phyloP scores from a whole-genome alignment of 2,113 vertebrate genomes.

The Chitala chitala region DNA sequence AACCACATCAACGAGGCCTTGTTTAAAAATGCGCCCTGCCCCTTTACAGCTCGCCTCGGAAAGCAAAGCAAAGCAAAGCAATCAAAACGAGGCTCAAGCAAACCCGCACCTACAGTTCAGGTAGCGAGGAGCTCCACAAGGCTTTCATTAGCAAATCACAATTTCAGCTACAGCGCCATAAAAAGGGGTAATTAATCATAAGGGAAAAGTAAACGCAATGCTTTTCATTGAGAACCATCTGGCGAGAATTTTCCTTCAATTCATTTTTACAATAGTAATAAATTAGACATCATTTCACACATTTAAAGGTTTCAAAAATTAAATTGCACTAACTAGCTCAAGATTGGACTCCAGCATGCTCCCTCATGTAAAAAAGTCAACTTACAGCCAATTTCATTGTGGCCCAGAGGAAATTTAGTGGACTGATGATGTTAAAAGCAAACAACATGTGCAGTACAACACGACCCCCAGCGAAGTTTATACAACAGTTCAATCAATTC shows the following conservation, averaged over 20 bases:
- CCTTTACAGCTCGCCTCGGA: constrained; percentile 46
- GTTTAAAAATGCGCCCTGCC: constrained; percentile 63
- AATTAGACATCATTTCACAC: constrained; percentile 39
- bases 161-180: constrained; percentile 37
- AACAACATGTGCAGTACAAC: not conserved
- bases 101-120: constrained; percentile 40
- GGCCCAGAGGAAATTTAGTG: not conserved
- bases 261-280: constrained; percentile 33
- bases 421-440: not conserved
- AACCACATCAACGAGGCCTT: constrained; percentile 55
- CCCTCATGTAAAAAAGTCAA: not conserved
- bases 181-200: constrained; percentile 23
- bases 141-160: constrained; percentile 34
- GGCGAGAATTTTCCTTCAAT: constrained; percentile 36
- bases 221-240: constrained; percentile 35
- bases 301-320: constrained; percentile 28
- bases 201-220: constrained; percentile 14
- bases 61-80: constrained; percentile 48
- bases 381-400: not conserved
- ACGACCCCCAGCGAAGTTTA: no score
- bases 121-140: constrained; percentile 25
- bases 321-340: constrained; percentile 30
- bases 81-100: constrained; percentile 52
- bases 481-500: no score
- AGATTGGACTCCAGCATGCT: constrained; percentile 35